Evolutionary conservation across 2,888 invertebrate genomes (phyloP), one percentile per base, ranked within the genome.

Genomic region (Carabus problematicus): DNA sequence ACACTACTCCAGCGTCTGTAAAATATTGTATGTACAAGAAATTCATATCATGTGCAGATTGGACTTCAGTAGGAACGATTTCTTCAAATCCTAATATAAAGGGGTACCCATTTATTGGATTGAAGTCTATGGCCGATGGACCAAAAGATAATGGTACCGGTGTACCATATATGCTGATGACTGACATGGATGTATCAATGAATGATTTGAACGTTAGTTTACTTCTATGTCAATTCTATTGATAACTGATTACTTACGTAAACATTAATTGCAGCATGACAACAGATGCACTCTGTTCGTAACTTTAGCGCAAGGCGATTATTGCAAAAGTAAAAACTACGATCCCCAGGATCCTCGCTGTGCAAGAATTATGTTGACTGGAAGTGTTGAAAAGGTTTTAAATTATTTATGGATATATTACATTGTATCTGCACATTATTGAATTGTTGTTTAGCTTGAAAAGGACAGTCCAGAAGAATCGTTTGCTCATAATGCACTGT

Each of bases 281-380:
- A 85, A 83, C 73, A 85, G 87, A 3, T 86, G 88, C 3, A 88
- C 91, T 0, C 81, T 93, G n/a, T 82, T 91, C 72, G 87, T 91
- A 73, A 86, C 89, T 0, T 81, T 92, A 43, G 90, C 90, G 60
- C 87, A 92, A 81, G 86, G 88, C 1, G 80, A 83, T 68, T 92
- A 89, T 78, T 92, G 92, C 74, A 83, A 84, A 70, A 77, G 78
- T 7, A 81, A 89, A 72, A 78, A 84, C 58, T 87, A 84, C 75
- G 92, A 93, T 78, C 88, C 91, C 0, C 91, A 92, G 82, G 92
- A 92, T 79, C 92, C 92, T 0, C 83, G 91, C 49, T 93, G 92
- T 82, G 89, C 91, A 2, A 86, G 91, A 74, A 84, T 92, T 3
- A 87, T 91, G 76, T 81, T 93, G 1, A 85, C 88, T 12, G 92